Conservation (phyloP, 2,888 invertebrate species). For the Tetheella fluctuosa region DNA sequence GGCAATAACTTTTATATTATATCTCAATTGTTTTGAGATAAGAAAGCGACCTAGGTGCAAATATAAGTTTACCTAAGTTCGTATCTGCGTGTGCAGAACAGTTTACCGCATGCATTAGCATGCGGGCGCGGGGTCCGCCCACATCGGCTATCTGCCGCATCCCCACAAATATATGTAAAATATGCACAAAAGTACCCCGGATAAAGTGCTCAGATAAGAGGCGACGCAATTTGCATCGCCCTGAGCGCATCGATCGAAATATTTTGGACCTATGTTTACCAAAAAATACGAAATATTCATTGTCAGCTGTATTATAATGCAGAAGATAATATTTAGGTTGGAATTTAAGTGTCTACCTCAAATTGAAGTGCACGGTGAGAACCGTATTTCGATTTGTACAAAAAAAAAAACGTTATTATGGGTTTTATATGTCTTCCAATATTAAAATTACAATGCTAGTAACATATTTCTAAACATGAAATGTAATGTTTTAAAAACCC, state of each 20-base stretch:
- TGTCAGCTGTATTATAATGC: slow-evolving; percentile 6
- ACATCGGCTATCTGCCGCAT: slow-evolving; percentile 68
- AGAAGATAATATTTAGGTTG: background rate
- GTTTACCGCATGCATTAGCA: slow-evolving; percentile 66
- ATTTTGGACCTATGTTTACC: slow-evolving; percentile 72
- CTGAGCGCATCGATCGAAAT: slow-evolving; percentile 60
- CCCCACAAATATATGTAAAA: slow-evolving; percentile 79
- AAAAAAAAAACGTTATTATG: no score
- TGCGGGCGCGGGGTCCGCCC: slow-evolving; percentile 70
- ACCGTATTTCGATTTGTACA: no score
- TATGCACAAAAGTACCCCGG: slow-evolving; percentile 79
- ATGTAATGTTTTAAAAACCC: no score
- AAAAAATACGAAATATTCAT: slow-evolving; percentile 48
- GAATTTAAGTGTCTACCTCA: no score
- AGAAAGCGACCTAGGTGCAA: slow-evolving; percentile 25
- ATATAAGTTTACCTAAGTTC: slow-evolving; percentile 52
- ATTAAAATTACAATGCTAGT: no score
- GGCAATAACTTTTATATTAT: background rate
- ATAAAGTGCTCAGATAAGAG: slow-evolving; percentile 79
- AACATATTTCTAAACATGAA: no score
- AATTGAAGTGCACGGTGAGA: no score
- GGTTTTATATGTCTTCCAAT: no score
- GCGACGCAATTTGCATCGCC: slow-evolving; percentile 80
- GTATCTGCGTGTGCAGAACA: slow-evolving; percentile 48
- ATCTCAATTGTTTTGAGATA: slow-evolving; percentile 18